Percentiles rank a stretch among this genome's conserved stretches.
These are phyloP conservation scores for Stenodema calcarata DNA, from an alignment of 2,888 invertebrate species.

Conservation along the genomic window DNA sequence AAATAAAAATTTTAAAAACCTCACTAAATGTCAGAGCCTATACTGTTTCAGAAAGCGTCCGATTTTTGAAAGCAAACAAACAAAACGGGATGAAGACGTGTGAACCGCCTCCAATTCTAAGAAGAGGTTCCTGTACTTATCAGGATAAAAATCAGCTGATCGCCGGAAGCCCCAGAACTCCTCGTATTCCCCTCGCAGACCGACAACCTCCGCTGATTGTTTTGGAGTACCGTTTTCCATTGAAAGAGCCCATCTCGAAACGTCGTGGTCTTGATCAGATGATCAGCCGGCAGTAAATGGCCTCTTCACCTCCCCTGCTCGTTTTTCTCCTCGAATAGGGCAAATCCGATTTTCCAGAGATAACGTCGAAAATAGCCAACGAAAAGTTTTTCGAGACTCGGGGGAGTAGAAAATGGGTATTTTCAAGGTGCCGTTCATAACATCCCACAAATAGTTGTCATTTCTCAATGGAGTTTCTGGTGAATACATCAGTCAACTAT, in stretches of 20 bases:
- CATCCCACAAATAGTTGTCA: too few relatives aligned
- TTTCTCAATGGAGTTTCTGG: too few relatives aligned
- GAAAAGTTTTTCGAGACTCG: not conserved
- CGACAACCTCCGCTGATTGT: slow-evolving; percentile 39
- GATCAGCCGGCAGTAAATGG: not conserved
- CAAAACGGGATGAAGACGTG: slow-evolving; percentile 22
- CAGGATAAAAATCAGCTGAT: slow-evolving; percentile 7
- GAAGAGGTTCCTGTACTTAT: slow-evolving; percentile 4
- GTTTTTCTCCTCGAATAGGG: not conserved
- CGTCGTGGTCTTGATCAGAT: slow-evolving; percentile 28
- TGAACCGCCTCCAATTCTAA: not conserved
- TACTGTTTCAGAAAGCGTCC: too few relatives aligned
- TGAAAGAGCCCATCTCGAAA: not conserved
- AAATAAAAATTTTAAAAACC: too few relatives aligned
- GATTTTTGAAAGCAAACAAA: not conserved
- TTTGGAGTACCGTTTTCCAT: slow-evolving; percentile 27
- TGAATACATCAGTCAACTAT: too few relatives aligned
- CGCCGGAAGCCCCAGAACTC: slow-evolving; percentile 19
- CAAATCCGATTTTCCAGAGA: not conserved
- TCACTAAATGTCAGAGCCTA: too few relatives aligned
- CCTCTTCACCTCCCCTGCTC: not conserved
- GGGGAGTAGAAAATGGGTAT: not conserved
- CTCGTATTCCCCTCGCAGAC: slow-evolving; percentile 2
- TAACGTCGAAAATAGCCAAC: not conserved
- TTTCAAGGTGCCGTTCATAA: too few relatives aligned